Base-by-base conservation (phyloP, 2,797 vertebrate species). In the Sylvilagus floridanus region DNA sequence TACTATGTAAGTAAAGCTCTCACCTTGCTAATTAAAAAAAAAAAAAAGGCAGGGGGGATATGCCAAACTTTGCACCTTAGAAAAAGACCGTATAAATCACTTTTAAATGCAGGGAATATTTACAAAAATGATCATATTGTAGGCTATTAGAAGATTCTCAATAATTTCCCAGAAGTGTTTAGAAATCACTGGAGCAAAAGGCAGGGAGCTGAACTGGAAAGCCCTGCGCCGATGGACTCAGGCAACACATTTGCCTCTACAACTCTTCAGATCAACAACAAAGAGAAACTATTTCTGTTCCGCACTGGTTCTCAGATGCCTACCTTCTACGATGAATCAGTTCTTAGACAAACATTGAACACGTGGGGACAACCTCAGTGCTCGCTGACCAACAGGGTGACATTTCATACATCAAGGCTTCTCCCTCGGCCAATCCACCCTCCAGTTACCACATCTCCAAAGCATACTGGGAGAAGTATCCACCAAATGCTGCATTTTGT, bases 301-400 rank as follows among this genome's bases (percentile, higher is more conserved):
- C 42, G 2, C 65, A 32, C 35, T 94, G 11, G n/a, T 75, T 90
- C 63, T 90, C 17, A 71, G 21, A 85, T 21, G 21, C 42, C 12
- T 90, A 47, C 57, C 42, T 92, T 63, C 22, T 52, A 22, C 65
- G 65, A 93, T 26, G 42, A 90, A 75, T 88, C 60, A 88, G 37
- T 65, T 50, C 75, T 90, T 78, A 62, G 52, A 84, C 72, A 35
- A 84, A 86, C 90, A 73, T 35, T 21, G 65, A 75, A 57, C 28
- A 16, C 42, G 78, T 32, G 50, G 73, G 7, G 93, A 30, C 50
- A 89, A 82, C 28, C 71, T 9, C 50, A 42, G 30, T 50, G 54
- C 9, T 72, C 76, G 8, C 19, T 10, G 0, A 62, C 66, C 82
- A 86, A 68, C 5, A 94, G 65, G 16, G 4, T 91, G 79, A 72